Conservation (phyloP, 2,888 invertebrate species). For the Gortyna flavago region DNA sequence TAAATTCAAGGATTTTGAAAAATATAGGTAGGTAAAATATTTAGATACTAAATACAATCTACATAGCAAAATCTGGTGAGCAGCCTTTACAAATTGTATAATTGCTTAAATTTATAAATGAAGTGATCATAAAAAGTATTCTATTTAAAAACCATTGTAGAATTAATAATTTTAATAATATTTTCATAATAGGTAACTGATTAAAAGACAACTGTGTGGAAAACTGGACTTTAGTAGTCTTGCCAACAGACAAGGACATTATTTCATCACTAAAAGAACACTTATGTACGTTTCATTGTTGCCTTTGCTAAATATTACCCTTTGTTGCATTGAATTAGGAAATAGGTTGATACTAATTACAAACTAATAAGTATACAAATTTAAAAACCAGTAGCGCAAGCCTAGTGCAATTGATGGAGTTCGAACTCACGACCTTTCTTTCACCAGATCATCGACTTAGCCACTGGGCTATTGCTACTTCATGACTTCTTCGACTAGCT, state of each 20-base stretch:
- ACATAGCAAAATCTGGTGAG: neutral
- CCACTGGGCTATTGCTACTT: neutral
- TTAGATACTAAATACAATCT: neutral
- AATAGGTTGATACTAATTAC: neutral
- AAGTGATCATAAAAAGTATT: neutral
- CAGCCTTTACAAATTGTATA: neutral
- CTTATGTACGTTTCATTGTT: neutral
- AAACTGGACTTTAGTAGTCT: neutral
- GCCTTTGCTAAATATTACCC: neutral
- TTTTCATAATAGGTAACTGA: neutral
- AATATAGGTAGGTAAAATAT: neutral
- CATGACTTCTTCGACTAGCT: conserved; percentile 11
- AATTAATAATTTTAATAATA: neutral
- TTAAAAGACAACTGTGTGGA: neutral
- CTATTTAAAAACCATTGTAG: neutral
- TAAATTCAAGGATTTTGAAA: neutral
- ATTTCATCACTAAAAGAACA: neutral
- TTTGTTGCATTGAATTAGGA: neutral
- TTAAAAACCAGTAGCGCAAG: neutral
- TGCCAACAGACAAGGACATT: neutral
- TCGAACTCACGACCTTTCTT: neutral
- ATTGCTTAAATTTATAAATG: neutral
- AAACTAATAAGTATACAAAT: neutral
- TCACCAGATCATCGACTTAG: neutral
- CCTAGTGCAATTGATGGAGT: neutral